Percentiles rank a stretch among this genome's conserved stretches.
phyloP scores from a whole-genome alignment of 2,113 vertebrate species.

The Chlorodrepanis virens region DNA sequence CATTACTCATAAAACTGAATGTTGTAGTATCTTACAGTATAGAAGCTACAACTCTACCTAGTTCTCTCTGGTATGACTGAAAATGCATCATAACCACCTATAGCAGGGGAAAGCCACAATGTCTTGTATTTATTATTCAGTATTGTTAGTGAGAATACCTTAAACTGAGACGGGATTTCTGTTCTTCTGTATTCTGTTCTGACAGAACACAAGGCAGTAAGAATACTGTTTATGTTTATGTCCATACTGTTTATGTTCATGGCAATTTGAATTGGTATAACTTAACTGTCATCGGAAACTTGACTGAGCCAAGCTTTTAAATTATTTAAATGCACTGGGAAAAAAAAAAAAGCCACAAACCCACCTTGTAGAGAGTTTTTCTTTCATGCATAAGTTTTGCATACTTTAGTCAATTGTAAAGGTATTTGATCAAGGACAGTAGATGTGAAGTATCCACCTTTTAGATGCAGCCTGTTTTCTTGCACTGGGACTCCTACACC shows the following conservation, averaged over 20 bases:
- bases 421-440: not conserved
- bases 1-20: not conserved
- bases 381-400: not conserved
- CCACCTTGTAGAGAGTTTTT: not conserved
- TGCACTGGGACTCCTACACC: not conserved
- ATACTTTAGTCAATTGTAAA: not conserved
- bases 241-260: not conserved
- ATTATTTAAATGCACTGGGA: not conserved
- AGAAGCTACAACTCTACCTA: not conserved
- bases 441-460: not conserved
- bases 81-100: not conserved
- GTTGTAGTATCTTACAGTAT: not conserved
- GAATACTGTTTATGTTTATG: no score
- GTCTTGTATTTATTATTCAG: not conserved
- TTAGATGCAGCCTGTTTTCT: not conserved
- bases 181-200: not conserved
- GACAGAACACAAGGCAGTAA: not conserved
- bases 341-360: rapidly evolving
- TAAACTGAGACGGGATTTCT: not conserved
- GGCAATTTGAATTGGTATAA: not conserved
- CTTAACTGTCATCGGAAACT: no score
- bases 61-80: not conserved
- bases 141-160: not conserved
- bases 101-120: not conserved
- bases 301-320: not conserved